Evolutionary conservation across 2,888 invertebrate genomes (phyloP).

Genomic region (Nymphalis c-album): DNA sequence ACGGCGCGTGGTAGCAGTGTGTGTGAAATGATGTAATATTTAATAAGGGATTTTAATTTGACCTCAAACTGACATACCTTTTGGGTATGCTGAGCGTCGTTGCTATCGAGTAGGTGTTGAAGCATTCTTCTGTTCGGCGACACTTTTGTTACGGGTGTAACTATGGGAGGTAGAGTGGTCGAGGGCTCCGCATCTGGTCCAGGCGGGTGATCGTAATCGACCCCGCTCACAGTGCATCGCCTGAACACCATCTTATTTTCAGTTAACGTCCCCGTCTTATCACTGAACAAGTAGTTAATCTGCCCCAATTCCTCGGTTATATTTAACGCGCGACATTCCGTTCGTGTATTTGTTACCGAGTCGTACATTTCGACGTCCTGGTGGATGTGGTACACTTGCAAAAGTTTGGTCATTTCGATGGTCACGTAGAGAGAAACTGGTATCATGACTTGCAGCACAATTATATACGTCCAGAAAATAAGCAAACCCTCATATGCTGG

Average conservation of each 20-base stretch:
- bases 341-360: slow-evolving; percentile 87
- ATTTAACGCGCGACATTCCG: slow-evolving; percentile 94
- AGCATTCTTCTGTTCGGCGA: slow-evolving; percentile 71
- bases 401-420: slow-evolving; percentile 96
- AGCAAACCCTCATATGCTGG: slow-evolving; percentile 89
- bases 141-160: slow-evolving; percentile 72
- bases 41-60: no score
- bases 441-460: slow-evolving; percentile 98
- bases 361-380: slow-evolving; percentile 94
- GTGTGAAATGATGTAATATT: no score
- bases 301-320: slow-evolving; percentile 99
- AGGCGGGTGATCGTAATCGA: slow-evolving; percentile 92
- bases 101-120: slow-evolving; percentile 66
- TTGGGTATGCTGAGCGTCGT: slow-evolving; percentile 83
- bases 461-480: slow-evolving; percentile 97
- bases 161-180: slow-evolving; percentile 71
- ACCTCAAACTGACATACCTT: slow-evolving; percentile 50
- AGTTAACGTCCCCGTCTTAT: slow-evolving; percentile 98
- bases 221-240: slow-evolving; percentile 92
- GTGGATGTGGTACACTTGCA: slow-evolving; percentile 97
- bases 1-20: no score
- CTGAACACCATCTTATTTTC: slow-evolving; percentile 99
- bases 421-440: slow-evolving; percentile 98
- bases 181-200: slow-evolving; percentile 86
- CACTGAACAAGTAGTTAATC: slow-evolving; percentile 94